These are phyloP conservation scores for Meta bourneti DNA, from an alignment of 2,888 invertebrate species.

Conservation along the genomic window DNA sequence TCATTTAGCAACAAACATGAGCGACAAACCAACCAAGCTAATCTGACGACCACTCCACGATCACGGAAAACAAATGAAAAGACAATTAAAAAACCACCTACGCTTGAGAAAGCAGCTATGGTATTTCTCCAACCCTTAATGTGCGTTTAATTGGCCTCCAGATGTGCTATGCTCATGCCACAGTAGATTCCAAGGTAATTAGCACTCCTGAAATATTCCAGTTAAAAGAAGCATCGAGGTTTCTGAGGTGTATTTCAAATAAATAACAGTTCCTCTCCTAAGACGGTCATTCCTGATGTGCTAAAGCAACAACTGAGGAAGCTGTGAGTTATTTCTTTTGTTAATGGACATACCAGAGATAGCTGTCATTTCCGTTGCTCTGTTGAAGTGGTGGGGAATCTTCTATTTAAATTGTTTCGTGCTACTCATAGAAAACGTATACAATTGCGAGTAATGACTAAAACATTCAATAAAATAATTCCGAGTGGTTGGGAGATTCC, in stretches of 20 bases:
- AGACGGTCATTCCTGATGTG: neutral
- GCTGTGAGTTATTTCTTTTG: constrained; percentile 5
- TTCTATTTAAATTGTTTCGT: constrained; percentile 17
- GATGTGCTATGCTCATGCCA: neutral
- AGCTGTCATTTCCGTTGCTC: constrained; percentile 28
- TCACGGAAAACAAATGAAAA: neutral
- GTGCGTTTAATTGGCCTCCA: constrained; percentile 13
- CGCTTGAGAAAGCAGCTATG: neutral
- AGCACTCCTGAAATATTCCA: constrained; percentile 9
- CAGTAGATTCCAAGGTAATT: constrained; percentile 13
- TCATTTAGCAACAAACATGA: no score
- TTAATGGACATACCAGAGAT: constrained; percentile 19
- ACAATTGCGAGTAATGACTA: neutral
- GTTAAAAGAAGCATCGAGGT: constrained; percentile 24
- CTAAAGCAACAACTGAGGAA: neutral
- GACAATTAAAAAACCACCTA: neutral
- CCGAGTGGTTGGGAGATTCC: neutral
- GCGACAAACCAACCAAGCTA: neutral
- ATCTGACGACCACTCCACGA: neutral
- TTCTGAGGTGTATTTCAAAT: constrained; percentile 16
- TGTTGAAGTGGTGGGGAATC: constrained; percentile 1
- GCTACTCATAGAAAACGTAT: neutral
- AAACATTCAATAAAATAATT: constrained; percentile 17
- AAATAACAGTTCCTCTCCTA: constrained; percentile 1
- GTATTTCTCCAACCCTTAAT: constrained; percentile 27